Conservation (phyloP, 2,888 invertebrate genomes). For the Cybosia mesomella region DNA sequence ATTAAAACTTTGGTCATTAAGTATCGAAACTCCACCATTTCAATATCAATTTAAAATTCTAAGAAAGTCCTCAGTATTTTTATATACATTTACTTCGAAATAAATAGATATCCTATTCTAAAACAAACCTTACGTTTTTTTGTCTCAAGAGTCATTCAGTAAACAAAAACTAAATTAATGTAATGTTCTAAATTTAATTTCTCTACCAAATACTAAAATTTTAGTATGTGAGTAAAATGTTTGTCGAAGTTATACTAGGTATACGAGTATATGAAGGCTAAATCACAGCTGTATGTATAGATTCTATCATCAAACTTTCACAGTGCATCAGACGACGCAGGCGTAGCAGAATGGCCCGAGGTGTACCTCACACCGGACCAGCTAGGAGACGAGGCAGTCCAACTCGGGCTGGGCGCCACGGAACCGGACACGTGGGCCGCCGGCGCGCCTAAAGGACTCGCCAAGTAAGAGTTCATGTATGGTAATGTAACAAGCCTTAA, state of each 20-base stretch:
- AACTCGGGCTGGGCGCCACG: slow-evolving; percentile 92
- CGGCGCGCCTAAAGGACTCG: slow-evolving; percentile 94
- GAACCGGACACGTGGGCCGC: slow-evolving; percentile 98
- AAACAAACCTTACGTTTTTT: too few species aligned
- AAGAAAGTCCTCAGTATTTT: too few species aligned
- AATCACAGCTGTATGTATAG: not conserved
- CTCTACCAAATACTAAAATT: too few species aligned
- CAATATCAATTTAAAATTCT: not conserved
- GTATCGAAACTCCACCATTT: too few species aligned
- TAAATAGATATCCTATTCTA: not conserved
- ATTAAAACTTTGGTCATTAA: too few species aligned
- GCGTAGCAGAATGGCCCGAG: slow-evolving; percentile 91
- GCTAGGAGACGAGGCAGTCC: slow-evolving; percentile 92
- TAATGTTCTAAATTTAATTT: too few species aligned
- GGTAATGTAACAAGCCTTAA: not conserved
- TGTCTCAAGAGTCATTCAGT: too few species aligned
- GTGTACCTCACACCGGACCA: slow-evolving; percentile 91
- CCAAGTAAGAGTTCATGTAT: slow-evolving; percentile 79
- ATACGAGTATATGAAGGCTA: not conserved
- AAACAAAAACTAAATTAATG: too few species aligned
- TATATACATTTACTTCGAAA: not conserved
- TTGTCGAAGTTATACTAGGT: too few species aligned
- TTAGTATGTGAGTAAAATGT: too few species aligned
- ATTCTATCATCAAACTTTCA: too few species aligned
- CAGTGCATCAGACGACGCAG: slow-evolving; percentile 91